Evolutionary conservation across 53 echinoderm and acorn worm species (phyloP).

Genomic region (Antedon mediterranea): DNA sequence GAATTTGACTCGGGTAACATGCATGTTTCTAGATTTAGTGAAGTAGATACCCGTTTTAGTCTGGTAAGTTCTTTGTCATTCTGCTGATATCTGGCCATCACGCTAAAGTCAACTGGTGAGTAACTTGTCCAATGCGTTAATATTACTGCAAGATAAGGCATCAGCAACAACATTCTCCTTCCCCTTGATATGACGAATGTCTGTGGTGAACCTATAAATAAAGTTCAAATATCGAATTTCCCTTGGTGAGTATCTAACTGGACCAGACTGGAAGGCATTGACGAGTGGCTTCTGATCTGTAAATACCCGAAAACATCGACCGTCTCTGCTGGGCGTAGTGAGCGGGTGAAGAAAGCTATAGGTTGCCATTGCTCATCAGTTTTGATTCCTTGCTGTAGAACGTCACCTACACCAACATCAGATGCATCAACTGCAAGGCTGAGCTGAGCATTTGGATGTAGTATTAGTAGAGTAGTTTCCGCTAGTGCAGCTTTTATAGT

Average conservation of each 20-base stretch:
- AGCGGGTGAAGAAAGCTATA: conserved; percentile 15
- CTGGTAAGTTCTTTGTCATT: too few relatives aligned
- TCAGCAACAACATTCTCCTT: not conserved
- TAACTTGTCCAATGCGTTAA: conserved; percentile 2
- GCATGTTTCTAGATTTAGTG: too few relatives aligned
- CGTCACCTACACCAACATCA: not conserved
- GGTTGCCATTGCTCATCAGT: conserved; percentile 6
- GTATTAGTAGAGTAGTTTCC: conserved; percentile 7
- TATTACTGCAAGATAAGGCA: not conserved
- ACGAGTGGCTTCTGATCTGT: too few relatives aligned
- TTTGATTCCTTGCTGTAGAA: not conserved
- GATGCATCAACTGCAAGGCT: conserved; percentile 36
- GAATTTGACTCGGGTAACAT: too few relatives aligned
- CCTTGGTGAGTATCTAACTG: too few relatives aligned
- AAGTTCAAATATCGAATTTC: too few relatives aligned
- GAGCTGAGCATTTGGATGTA: conserved; percentile 14
- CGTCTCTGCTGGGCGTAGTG: conserved; percentile 13
- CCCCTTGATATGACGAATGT: too few relatives aligned
- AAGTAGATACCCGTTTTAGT: too few relatives aligned
- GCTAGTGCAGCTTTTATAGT: conserved; percentile 6
- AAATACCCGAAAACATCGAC: too few relatives aligned
- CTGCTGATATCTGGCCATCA: not conserved
- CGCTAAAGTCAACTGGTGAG: not conserved
- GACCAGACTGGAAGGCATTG: too few relatives aligned
- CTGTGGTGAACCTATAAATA: too few relatives aligned